A percentile compares a stretch with the other conserved stretches of the same genome.
These are phyloP conservation scores for Poicephalus meyeri DNA, from an alignment of 2,113 vertebrate species.

Conservation along the genomic window DNA sequence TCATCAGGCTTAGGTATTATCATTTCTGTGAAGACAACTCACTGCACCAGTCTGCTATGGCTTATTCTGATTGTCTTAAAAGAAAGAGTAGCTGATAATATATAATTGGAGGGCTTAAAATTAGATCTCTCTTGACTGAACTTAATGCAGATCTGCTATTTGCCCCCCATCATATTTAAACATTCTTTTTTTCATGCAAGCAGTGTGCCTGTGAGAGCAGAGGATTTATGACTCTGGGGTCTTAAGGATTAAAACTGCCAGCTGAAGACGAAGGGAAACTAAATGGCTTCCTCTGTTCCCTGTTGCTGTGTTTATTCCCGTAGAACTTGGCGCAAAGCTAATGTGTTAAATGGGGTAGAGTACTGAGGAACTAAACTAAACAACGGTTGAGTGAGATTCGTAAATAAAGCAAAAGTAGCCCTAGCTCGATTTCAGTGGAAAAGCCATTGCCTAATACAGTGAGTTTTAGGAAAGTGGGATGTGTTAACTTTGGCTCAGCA, in stretches of 20 bases:
- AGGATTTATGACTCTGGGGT: not conserved
- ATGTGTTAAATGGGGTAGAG: not conserved
- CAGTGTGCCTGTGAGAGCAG: not conserved
- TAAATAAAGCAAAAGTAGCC: not conserved
- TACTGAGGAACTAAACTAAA: not conserved
- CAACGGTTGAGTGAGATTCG: not conserved
- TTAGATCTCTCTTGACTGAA: not conserved
- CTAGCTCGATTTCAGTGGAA: not conserved
- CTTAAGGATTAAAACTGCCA: not conserved
- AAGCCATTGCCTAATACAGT: not conserved
- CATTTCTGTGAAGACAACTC: not conserved
- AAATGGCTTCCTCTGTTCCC: not conserved
- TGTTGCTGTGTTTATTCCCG: not conserved
- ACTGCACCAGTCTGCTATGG: not conserved
- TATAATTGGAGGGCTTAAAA: rapidly evolving
- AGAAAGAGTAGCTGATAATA: not conserved
- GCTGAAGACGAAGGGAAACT: not conserved
- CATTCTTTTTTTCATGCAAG: not conserved
- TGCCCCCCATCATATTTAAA: not conserved
- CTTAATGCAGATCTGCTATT: not conserved
- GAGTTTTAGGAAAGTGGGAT: not conserved
- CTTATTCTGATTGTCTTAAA: not conserved
- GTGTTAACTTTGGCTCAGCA: not conserved
- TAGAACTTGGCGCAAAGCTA: not conserved
- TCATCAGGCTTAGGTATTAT: not conserved